Base-by-base conservation (phyloP, 1,140 invertebrate species). In the Apis dorsata region DNA sequence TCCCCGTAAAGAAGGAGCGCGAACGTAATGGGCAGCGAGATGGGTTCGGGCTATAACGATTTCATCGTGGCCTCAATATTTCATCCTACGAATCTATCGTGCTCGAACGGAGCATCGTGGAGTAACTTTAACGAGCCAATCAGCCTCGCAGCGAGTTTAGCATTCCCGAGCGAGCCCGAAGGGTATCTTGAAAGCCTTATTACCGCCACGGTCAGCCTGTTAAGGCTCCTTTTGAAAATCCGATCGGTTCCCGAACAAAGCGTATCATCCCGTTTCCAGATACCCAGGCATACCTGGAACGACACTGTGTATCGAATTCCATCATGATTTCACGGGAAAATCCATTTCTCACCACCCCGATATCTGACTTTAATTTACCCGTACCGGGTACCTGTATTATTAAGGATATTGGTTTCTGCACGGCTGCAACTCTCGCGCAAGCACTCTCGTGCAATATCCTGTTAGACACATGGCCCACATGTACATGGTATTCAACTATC, bases 171-270 rank as follows among this genome's bases (percentile, higher is more conserved):
- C 71, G 71, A 71, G 60, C 75, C 77, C 78, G 71, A 79, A 88
- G 83, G 83, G 75, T 71, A 85, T 88, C 83, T 76, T 88, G 74
- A 85, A 87, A 81, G 86, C 86, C 83, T 87, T 88, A 88, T 84
- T 83, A 86, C 69, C 63, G 74, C 28, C 76, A 81, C 75, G 34
- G 74, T 53, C 79, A 79, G 78, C 73, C 69, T 57, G 82, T 78
- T 87, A 88, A 85, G 71, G 81, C 71, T 70, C 83, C 79, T 88
- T 88, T 88, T 80, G 60, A 88, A 88, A 88, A 87, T 87, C 86
- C 83, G 83, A 85, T 84, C 86, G 74, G 34, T 44, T 24, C 73
- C 72, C 75, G 79, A 88, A 88, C 86, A 88, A 88, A 88, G 86
- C 75, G 70, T 65, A 15, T 34, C 62, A 28, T 44, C 2, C 34